phyloP scores from a whole-genome alignment of 2,888 invertebrate genomes.

The Euzetes globulus region DNA sequence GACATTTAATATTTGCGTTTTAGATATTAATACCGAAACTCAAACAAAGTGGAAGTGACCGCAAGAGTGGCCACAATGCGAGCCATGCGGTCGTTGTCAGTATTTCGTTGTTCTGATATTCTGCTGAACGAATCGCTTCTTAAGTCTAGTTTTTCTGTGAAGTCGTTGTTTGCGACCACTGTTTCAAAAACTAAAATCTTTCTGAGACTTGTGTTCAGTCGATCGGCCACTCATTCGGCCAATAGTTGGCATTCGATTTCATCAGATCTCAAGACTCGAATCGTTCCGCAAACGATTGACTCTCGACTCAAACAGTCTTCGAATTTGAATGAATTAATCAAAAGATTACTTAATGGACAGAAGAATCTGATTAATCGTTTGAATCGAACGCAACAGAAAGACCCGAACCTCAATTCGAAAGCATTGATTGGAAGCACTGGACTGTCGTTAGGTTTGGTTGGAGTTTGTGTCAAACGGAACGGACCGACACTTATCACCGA shows the following conservation, averaged over 20 bases:
- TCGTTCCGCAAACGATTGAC: background rate
- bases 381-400: background rate
- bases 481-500: slow-evolving; percentile 56
- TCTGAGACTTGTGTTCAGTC: background rate
- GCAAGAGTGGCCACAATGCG: background rate
- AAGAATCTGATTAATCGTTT: background rate
- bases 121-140: background rate
- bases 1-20: too few relatives aligned
- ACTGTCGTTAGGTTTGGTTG: slow-evolving; percentile 28
- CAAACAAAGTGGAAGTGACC: too few relatives aligned
- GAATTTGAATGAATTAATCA: background rate
- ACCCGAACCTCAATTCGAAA: background rate
- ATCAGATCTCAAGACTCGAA: too few relatives aligned
- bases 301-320: background rate
- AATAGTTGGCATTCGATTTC: background rate
- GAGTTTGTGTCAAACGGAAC: slow-evolving; percentile 28
- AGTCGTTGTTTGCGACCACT: background rate
- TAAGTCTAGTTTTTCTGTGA: background rate
- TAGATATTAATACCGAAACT: too few relatives aligned
- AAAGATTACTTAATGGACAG: background rate
- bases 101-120: background rate
- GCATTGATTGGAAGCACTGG: slow-evolving; percentile 15
- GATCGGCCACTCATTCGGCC: background rate
- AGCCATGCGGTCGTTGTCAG: background rate
- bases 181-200: background rate